These are phyloP conservation scores for Drosophila buzzatii DNA, from an alignment of 2,888 invertebrate species.

Conservation along the genomic window DNA sequence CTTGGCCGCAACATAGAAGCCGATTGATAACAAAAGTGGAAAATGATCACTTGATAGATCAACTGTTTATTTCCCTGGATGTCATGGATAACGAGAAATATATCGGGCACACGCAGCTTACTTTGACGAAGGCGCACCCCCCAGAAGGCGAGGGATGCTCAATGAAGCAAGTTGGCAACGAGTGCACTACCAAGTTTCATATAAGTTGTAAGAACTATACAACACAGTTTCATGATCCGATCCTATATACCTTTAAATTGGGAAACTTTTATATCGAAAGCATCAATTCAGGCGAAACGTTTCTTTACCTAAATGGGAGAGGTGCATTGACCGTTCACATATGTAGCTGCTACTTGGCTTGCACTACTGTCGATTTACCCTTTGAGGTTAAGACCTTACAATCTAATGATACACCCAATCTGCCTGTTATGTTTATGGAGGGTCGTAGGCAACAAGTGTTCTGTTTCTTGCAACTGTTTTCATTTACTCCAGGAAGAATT, in stretches of 20 bases:
- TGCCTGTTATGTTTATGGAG: neutral
- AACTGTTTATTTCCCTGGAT: neutral
- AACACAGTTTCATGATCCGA: neutral
- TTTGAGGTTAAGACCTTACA: neutral
- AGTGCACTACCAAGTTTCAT: conserved; percentile 24
- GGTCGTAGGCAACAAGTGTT: conserved; percentile 27
- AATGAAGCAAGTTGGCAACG: conserved; percentile 1
- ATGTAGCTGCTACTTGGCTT: conserved; percentile 8
- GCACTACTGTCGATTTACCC: neutral
- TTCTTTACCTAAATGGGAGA: conserved; percentile 3
- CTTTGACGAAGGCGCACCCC: neutral
- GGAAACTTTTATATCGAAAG: conserved; percentile 15
- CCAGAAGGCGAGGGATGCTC: conserved; percentile 11
- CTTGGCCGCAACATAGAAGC: neutral
- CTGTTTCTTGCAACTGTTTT: conserved; percentile 19
- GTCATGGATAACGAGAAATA: neutral
- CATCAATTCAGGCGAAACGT: neutral
- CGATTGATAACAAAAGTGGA: conserved; percentile 15
- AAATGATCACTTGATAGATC: neutral
- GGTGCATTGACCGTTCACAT: conserved; percentile 16
- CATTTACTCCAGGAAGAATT: neutral
- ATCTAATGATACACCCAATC: neutral
- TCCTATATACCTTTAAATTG: conserved; percentile 18
- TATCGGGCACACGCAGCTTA: neutral
- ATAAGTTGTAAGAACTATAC: conserved; percentile 8